These are phyloP conservation scores for Micronisus gabar DNA, from an alignment of 2,113 vertebrate species.

Conservation along the genomic window DNA sequence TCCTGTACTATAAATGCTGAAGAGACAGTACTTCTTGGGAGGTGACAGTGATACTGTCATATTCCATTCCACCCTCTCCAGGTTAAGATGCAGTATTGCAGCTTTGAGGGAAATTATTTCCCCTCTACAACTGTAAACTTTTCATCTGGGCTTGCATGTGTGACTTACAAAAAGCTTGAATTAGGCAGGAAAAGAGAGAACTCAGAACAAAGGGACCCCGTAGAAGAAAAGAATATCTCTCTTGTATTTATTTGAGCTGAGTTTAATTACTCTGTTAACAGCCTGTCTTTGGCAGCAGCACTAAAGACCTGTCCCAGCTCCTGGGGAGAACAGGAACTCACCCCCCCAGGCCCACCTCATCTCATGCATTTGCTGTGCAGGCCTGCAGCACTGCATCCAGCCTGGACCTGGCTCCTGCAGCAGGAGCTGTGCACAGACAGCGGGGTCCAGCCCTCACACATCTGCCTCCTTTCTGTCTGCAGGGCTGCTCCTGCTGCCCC, in stretches of 20 bases:
- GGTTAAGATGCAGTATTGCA: conserved; percentile 60
- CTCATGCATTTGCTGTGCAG: fast-evolving
- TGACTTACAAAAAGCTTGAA: neutral
- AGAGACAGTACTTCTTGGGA: neutral
- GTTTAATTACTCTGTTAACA: neutral
- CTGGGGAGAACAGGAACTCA: neutral
- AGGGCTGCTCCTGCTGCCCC: neutral
- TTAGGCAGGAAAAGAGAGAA: neutral
- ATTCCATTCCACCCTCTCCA: conserved; percentile 71
- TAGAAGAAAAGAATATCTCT: neutral
- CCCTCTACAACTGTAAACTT: neutral
- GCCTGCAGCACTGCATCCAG: neutral
- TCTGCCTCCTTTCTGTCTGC: neutral
- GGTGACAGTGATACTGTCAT: neutral
- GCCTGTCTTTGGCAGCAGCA: neutral
- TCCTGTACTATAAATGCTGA: neutral
- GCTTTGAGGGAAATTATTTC: conserved; percentile 13
- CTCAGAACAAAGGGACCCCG: fast-evolving
- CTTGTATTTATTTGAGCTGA: neutral
- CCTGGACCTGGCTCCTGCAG: neutral
- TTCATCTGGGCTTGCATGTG: neutral
- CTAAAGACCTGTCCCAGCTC: neutral
- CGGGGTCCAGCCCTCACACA: neutral
- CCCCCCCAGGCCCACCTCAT: neutral
- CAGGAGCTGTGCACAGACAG: neutral